Evolutionary conservation across 2,797 vertebrate species (phyloP), one percentile per base, ranked within the genome.

Genomic region (Halcyon badia): DNA sequence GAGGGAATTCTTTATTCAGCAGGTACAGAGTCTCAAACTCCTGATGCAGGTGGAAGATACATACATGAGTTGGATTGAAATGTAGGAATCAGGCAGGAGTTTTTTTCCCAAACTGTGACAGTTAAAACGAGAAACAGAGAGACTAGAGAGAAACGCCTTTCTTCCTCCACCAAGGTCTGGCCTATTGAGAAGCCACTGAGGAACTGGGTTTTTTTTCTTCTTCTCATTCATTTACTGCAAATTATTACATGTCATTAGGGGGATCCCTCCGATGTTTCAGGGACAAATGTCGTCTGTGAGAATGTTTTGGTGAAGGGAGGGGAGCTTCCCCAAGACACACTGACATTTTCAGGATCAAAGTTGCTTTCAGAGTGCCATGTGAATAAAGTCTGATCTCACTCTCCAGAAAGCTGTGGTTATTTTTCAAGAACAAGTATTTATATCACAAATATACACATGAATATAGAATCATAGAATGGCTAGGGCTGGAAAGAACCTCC

Each of bases 371-470:
- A 81, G 12, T 37, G 42, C 5, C 33, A 72, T 49, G 28, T 64
- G 49, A 51, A 52, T 56, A 21, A 60, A 68, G 6, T 44, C 44
- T 71, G 48, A 64, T 48, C 35, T 62, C 70, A 73, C 5, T 26
- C 31, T 90, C 28, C 26, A 62, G 69, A 77, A 81, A 46, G 25
- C 11, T 61, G 39, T 41, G 24, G 33, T 65, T 2, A 35, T 83
- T 96, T 94, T 92, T 73, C 26, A 66, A 83, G 69, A 81, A 28
- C 24, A 90, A 82, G 41, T 61, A 31, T 61, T 89, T 79, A 25
- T 75, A 30, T 33, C 12, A 31, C 19, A 54, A 68, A 75, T 52
- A 64, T 8, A 30, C 39, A 57, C 22, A 33, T 1, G 14, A 66
- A 81, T 82, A 52, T 46, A 35, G 35, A 35, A 35, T 35, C 35